Conservation (phyloP, 1,140 invertebrate genomes). For the Cydia strobilella region DNA sequence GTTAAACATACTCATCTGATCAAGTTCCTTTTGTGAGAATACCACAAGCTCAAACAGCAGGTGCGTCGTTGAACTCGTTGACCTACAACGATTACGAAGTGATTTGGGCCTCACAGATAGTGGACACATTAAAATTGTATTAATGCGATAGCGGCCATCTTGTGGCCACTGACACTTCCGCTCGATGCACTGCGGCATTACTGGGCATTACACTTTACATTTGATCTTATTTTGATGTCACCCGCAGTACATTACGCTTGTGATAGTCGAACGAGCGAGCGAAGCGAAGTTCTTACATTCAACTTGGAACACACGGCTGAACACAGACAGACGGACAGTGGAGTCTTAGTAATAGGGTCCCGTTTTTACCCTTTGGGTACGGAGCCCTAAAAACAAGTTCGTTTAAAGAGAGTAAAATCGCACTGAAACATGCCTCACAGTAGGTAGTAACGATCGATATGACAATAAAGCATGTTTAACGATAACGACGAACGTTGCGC, state of each 20-base stretch:
- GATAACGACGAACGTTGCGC: background rate
- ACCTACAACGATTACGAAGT: slow-evolving; percentile 51
- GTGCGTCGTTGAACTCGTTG: slow-evolving; percentile 51
- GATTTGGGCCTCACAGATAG: slow-evolving; percentile 50
- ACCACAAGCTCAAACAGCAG: background rate
- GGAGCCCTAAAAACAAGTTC: too few relatives aligned
- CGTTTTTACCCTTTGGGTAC: too few relatives aligned
- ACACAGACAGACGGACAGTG: too few relatives aligned
- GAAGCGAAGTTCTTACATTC: too few relatives aligned
- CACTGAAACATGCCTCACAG: background rate
- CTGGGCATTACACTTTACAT: background rate
- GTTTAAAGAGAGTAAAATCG: too few relatives aligned
- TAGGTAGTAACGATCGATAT: background rate
- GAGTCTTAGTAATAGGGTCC: too few relatives aligned
- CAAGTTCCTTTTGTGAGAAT: too few relatives aligned
- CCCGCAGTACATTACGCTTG: background rate
- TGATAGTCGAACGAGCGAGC: too few relatives aligned
- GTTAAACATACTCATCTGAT: too few relatives aligned
- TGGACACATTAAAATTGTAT: slow-evolving; percentile 49
- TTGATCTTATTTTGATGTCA: background rate
- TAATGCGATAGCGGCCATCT: slow-evolving; percentile 39
- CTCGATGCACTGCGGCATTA: background rate
- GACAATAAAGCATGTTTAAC: slow-evolving; percentile 26
- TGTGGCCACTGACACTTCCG: slow-evolving; percentile 16
- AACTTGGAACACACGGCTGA: too few relatives aligned